Evolutionary conservation across 2,888 invertebrate species (phyloP).

Genomic region (Morpho helenor): DNA sequence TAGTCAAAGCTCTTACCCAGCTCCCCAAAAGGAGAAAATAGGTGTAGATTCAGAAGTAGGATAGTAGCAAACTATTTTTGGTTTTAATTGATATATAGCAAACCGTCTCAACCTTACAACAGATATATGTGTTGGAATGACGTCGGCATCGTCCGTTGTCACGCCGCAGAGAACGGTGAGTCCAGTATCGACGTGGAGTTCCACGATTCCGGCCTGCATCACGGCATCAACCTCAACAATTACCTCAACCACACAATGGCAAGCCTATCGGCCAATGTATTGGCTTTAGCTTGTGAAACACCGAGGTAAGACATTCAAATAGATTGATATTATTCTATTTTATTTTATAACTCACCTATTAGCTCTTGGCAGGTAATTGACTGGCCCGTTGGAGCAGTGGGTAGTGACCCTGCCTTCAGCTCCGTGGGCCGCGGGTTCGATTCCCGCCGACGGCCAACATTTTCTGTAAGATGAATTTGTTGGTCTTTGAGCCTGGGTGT

Average conservation of each 20-base stretch:
- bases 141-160: slow-evolving; percentile 93
- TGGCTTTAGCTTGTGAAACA: slow-evolving; percentile 87
- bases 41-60: no score
- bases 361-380: no score
- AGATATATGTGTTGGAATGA: slow-evolving; percentile 93
- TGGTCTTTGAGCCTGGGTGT: no score
- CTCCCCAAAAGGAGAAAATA: no score
- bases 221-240: slow-evolving; percentile 93
- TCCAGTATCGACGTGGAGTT: slow-evolving; percentile 96
- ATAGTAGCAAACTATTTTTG: no score
- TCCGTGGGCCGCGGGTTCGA: no score
- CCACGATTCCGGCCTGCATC: slow-evolving; percentile 93
- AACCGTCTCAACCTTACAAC: slow-evolving; percentile 9
- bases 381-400: no score
- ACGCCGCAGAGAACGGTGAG: slow-evolving; percentile 83
- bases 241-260: slow-evolving; percentile 92
- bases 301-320: slow-evolving; percentile 73
- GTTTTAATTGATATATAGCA: no score
- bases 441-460: no score
- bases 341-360: neutral
- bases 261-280: slow-evolving; percentile 87
- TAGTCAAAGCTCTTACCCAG: no score
- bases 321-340: neutral
- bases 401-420: no score
- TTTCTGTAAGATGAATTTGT: no score